A percentile compares a stretch with the other conserved stretches of the same genome.
phyloP scores from a whole-genome alignment of 2,797 vertebrate genomes.

The Acrossocheilus fasciatus region DNA sequence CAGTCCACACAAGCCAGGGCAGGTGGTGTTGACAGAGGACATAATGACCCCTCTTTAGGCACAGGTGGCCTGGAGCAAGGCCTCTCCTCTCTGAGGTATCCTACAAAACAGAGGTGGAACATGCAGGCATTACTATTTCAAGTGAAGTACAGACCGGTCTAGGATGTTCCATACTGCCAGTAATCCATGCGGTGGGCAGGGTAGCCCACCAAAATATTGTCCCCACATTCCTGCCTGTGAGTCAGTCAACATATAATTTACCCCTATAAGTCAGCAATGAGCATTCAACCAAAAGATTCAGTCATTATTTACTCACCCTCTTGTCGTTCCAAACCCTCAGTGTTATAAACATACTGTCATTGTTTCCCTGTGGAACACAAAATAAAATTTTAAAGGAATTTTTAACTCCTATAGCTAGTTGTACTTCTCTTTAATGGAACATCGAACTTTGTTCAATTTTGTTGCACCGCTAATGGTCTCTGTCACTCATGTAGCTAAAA shows the following conservation, averaged over 20 bases:
- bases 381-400: background rate
- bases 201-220: slow-evolving; percentile 1
- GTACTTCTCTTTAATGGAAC: background rate
- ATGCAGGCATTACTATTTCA: slow-evolving; percentile 25
- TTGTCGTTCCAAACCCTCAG: background rate
- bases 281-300: background rate
- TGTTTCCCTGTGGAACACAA: background rate
- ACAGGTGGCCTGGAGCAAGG: slow-evolving; percentile 46
- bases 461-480: background rate
- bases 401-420: background rate
- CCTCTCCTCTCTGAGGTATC: slow-evolving; percentile 50
- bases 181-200: slow-evolving; percentile 8
- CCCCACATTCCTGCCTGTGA: slow-evolving; percentile 8
- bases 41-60: slow-evolving; percentile 66
- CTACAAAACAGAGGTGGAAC: slow-evolving; percentile 46
- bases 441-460: background rate
- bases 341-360: background rate
- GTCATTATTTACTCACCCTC: slow-evolving; percentile 6
- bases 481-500: background rate
- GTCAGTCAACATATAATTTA: slow-evolving; percentile 12
- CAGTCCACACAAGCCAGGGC: slow-evolving; percentile 75
- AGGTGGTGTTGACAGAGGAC: slow-evolving; percentile 78
- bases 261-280: slow-evolving; percentile 16
- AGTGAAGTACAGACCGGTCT: slow-evolving; percentile 17
- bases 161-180: slow-evolving; percentile 8